Evolutionary conservation across 1,140 invertebrate genomes (phyloP).

Genomic region (Nasonia vitripennis): DNA sequence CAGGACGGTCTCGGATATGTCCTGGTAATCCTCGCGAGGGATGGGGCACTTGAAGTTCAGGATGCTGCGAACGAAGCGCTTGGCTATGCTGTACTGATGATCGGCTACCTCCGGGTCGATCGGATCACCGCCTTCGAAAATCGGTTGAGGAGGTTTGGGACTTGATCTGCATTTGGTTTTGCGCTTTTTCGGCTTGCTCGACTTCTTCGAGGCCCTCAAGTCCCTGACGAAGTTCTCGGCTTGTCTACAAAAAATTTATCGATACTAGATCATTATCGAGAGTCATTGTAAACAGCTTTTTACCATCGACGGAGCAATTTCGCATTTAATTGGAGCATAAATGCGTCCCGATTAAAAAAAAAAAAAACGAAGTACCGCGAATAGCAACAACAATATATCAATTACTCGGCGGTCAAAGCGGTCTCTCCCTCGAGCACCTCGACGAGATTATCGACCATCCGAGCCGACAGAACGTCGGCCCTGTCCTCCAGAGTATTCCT

Average conservation of each 20-base stretch:
- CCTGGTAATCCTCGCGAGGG: constrained; percentile 63
- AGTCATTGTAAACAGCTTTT: no score
- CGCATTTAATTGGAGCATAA: neutral
- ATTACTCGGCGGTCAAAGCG: constrained; percentile 69
- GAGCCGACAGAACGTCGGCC: constrained; percentile 55
- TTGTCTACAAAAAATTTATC: constrained; percentile 59
- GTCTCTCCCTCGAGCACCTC: constrained; percentile 63
- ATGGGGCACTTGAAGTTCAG: constrained; percentile 61
- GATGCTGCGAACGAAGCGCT: constrained; percentile 67
- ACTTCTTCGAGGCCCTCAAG: constrained; percentile 41
- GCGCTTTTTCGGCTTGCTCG: constrained; percentile 37
- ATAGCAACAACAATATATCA: constrained; percentile 27
- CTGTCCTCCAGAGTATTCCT: constrained; percentile 61
- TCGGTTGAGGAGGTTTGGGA: neutral
- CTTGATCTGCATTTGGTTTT: neutral
- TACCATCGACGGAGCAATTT: neutral
- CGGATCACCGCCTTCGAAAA: neutral
- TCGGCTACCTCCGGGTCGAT: constrained; percentile 56
- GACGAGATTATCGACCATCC: constrained; percentile 65
- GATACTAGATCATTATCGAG: no score
- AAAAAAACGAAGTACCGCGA: neutral
- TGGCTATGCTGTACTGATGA: constrained; percentile 66
- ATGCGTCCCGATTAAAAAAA: neutral
- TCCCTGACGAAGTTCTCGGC: constrained; percentile 54
- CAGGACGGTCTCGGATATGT: constrained; percentile 65